Percentiles rank a stretch among this genome's conserved stretches.
These are phyloP conservation scores for Microcebus jonahi DNA, from an alignment of 2,113 vertebrate species.

Conservation along the genomic window DNA sequence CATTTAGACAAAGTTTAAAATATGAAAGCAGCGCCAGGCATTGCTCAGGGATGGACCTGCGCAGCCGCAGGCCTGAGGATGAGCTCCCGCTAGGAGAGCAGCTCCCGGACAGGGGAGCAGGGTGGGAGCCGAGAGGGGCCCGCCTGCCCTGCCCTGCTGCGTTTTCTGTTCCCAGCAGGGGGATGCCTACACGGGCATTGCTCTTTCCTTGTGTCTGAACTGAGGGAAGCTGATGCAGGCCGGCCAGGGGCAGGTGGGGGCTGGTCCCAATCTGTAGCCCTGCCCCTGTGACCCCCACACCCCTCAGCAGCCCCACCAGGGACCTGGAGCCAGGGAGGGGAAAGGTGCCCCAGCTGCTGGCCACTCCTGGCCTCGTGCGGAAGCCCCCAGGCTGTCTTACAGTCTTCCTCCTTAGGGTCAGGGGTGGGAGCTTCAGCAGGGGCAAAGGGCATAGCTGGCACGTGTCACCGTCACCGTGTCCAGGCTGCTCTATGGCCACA, in stretches of 20 bases:
- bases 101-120: background rate
- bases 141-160: background rate
- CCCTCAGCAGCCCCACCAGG: background rate
- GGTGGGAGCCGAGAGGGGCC: background rate
- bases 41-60: background rate
- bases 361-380: background rate
- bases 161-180: background rate
- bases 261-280: background rate
- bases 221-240: background rate
- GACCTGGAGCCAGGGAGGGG: background rate
- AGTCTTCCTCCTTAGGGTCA: background rate
- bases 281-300: no score
- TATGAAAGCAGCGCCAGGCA: rapidly evolving
- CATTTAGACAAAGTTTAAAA: background rate
- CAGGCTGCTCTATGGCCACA: background rate
- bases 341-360: background rate
- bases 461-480: no score
- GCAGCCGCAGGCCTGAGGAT: rapidly evolving
- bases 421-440: background rate
- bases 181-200: rapidly evolving
- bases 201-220: background rate
- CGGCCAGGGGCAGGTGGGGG: background rate
- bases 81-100: background rate
- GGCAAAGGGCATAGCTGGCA: background rate
- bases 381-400: background rate